Conservation (phyloP, 2,113 vertebrate genomes). For the Brachionichthys hirsutus region DNA sequence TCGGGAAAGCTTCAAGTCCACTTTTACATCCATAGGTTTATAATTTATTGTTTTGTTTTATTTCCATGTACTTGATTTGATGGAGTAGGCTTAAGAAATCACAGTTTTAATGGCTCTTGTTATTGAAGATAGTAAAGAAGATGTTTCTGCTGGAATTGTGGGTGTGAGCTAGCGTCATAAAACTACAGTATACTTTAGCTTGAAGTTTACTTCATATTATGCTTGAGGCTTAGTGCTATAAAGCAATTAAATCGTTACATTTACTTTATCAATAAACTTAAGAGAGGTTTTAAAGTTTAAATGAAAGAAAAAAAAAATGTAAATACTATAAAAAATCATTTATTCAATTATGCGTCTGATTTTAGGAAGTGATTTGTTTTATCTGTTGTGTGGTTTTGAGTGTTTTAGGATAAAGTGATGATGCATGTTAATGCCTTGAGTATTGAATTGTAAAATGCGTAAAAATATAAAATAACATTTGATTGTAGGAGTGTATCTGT, state of each 20-base stretch:
- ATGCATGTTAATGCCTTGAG: slow-evolving; percentile 64
- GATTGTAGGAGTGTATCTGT: slow-evolving; percentile 59
- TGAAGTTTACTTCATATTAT: slow-evolving; percentile 59
- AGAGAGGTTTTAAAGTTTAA: slow-evolving; percentile 63
- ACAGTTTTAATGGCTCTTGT: slow-evolving; percentile 59
- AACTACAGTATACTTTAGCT: slow-evolving; percentile 61
- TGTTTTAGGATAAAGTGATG: slow-evolving; percentile 59
- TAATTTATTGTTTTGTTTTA: slow-evolving; percentile 73
- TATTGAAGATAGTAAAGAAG: slow-evolving; percentile 28
- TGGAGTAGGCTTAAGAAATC: slow-evolving; percentile 66
- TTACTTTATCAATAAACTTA: slow-evolving; percentile 49
- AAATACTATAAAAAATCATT: slow-evolving; percentile 77
- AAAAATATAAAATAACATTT: slow-evolving; percentile 72
- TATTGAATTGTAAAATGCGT: slow-evolving; percentile 76
- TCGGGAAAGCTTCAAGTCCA: slow-evolving; percentile 53
- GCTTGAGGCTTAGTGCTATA: slow-evolving; percentile 68
- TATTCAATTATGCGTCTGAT: slow-evolving; percentile 64
- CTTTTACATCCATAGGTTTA: slow-evolving; percentile 62
- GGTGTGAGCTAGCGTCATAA: slow-evolving; percentile 55
- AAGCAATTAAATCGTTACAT: slow-evolving; percentile 61
- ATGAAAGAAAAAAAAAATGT: slow-evolving; percentile 71
- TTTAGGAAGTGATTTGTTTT: slow-evolving; percentile 65
- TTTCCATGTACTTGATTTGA: slow-evolving; percentile 67
- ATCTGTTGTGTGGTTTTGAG: slow-evolving; percentile 63
- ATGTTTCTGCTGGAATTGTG: slow-evolving; percentile 59